Conservation (phyloP, 2,797 vertebrate species). For the Borostomias antarcticus region DNA sequence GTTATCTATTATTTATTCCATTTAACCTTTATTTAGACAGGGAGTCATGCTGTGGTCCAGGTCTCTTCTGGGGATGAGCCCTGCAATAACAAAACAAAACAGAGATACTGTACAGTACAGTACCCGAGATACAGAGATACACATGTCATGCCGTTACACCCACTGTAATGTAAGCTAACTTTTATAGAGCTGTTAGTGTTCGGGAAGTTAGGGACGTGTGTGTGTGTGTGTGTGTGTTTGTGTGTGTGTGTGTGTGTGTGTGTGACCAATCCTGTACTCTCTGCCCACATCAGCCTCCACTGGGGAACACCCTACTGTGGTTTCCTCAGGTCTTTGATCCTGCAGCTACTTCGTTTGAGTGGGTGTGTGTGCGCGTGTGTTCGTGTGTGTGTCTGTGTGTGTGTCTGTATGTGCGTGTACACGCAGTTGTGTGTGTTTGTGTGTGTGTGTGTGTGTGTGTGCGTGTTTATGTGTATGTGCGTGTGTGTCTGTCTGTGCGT, state of each 20-base stretch:
- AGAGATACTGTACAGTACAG: no score
- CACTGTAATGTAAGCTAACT: not conserved
- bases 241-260: not conserved
- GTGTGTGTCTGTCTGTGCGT: conserved; percentile 10
- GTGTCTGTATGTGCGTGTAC: conserved; percentile 9
- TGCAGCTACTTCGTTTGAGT: conserved; percentile 21
- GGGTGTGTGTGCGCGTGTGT: conserved; percentile 14
- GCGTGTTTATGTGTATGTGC: conserved; percentile 11
- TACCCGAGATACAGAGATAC: not conserved
- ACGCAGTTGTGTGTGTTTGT: not conserved
- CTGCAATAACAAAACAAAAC: no score
- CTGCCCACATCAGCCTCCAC: conserved; percentile 24
- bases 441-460: conserved; percentile 9
- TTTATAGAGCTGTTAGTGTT: not conserved
- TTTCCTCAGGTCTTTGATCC: conserved; percentile 41
- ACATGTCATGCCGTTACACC: not conserved
- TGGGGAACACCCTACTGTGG: conserved; percentile 38
- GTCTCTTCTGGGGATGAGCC: no score
- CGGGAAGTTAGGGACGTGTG: not conserved
- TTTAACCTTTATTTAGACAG: no score
- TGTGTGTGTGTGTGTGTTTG: not conserved
- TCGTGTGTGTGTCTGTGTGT: conserved; percentile 6
- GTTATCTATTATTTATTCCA: no score
- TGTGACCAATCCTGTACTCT: not conserved
- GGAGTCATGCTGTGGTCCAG: no score